phyloP scores from a whole-genome alignment of 2,888 invertebrate genomes.

The Nephrotoma appendiculata region DNA sequence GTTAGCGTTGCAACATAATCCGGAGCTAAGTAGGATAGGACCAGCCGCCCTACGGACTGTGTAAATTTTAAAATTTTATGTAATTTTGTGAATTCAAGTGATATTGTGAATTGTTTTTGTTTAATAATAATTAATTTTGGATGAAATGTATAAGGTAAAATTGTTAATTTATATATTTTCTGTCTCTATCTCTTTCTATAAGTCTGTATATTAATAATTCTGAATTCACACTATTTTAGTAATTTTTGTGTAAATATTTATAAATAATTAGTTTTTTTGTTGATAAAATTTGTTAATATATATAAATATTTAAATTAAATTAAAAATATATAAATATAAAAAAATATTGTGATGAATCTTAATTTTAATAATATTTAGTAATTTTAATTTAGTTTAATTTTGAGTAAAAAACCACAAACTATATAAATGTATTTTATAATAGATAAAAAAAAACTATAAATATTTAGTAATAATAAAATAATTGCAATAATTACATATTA shows the following conservation, averaged over 20 bases:
- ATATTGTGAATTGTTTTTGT: background rate
- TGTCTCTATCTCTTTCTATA: background rate
- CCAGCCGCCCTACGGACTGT: conserved; percentile 25
- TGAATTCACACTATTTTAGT: background rate
- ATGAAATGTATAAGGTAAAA: background rate
- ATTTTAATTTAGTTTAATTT: background rate
- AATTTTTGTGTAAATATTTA: background rate
- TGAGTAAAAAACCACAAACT: background rate
- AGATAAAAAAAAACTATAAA: background rate
- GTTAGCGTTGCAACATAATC: conserved; percentile 18
- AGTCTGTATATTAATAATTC: background rate
- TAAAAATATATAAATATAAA: background rate
- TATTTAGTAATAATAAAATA: background rate
- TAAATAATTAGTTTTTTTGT: background rate
- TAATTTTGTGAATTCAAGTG: background rate
- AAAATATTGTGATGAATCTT: background rate
- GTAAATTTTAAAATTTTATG: conserved; percentile 13
- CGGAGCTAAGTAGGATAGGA: conserved; percentile 22
- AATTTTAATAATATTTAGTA: background rate
- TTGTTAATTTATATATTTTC: background rate
- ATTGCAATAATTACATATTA: background rate
- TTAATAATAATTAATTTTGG: background rate
- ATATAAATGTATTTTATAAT: background rate
- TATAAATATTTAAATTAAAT: background rate
- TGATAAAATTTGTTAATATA: background rate